Base-by-base conservation (phyloP, 2,113 vertebrate genomes). In the Sarotherodon lohbergeri region DNA sequence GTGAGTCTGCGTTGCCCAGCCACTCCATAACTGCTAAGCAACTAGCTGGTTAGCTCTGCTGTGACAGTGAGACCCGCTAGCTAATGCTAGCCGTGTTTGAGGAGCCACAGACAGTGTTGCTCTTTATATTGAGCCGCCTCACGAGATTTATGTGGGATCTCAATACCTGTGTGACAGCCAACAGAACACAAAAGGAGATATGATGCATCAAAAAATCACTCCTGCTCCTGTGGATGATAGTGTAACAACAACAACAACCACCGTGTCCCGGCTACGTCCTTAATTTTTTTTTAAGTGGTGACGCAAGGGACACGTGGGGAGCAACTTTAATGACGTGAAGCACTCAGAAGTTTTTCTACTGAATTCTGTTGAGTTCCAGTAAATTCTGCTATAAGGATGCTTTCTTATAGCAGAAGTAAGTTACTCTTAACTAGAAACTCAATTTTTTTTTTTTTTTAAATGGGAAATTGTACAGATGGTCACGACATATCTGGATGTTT, bases 21-120 rank as follows among this genome's bases (percentile, higher is more conserved):
- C 96, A 96, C 92, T 96, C 96, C 96, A 97, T 97, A 81, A 16
- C 89, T 83, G 80, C 86, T 50, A 8, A 50, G 14, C 87, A 76
- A 50, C 87, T 88, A 90, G 57, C 88, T 19, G 52, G 59, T 73
- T 86, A 88, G 85, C 86, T 84, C 17, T 13, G 50, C 27, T 14
- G 41, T 43, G 39, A 9, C n/a, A 11, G 55, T 36, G 52, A 9
- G 57, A 50, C 17, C 57, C 11, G 82, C 90, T 86, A 88, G 91
- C 89, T 86, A 22, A 61, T 29, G 92, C 91, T 92, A 89, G 88
- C 93, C 6, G 73, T 36, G 41, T 9, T 63, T 34, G 7, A 39
- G 3, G 34, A 61, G 8, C 5, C 54, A 14, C n/a, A 79, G 57
- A 61, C 76, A 81, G 36, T 39, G 79, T 56, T 22, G 32, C 34